These are phyloP conservation scores for Polydrusus tereticollis DNA, from an alignment of 2,888 invertebrate genomes.

Conservation along the genomic window DNA sequence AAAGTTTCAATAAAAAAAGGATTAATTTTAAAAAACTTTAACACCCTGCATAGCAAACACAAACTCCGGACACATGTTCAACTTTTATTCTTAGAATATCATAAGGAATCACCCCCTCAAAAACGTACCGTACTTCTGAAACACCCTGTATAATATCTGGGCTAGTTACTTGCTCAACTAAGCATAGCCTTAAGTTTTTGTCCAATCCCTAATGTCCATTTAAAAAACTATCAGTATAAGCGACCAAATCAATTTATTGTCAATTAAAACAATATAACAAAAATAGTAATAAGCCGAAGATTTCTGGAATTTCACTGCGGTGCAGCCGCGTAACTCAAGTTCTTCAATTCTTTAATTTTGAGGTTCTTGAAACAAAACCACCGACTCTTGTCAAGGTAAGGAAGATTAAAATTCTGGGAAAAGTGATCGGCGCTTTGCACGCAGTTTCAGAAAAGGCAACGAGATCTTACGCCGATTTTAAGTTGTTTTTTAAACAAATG, in stretches of 20 bases:
- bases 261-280: conserved; percentile 2
- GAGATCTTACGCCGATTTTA: conserved; percentile 17
- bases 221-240: neutral
- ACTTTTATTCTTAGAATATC: too few relatives aligned
- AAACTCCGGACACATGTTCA: too few relatives aligned
- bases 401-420: conserved; percentile 14
- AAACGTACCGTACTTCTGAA: too few relatives aligned
- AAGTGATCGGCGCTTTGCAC: conserved; percentile 1
- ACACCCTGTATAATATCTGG: neutral
- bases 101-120: too few relatives aligned
- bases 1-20: too few relatives aligned
- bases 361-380: conserved; percentile 11
- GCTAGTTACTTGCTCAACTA: neutral
- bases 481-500: conserved; percentile 41
- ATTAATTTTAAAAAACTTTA: too few relatives aligned
- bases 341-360: conserved; percentile 1
- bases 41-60: too few relatives aligned
- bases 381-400: neutral
- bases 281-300: neutral
- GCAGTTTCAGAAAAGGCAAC: conserved; percentile 1
- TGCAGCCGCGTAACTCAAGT: neutral
- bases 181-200: neutral
- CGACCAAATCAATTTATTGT: neutral
- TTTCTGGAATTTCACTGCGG: neutral
- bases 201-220: neutral